A percentile compares a stretch with the other conserved stretches of the same genome.
Evolutionary conservation across 2,113 vertebrate species (phyloP).

Genomic region (Laticauda colubrina): DNA sequence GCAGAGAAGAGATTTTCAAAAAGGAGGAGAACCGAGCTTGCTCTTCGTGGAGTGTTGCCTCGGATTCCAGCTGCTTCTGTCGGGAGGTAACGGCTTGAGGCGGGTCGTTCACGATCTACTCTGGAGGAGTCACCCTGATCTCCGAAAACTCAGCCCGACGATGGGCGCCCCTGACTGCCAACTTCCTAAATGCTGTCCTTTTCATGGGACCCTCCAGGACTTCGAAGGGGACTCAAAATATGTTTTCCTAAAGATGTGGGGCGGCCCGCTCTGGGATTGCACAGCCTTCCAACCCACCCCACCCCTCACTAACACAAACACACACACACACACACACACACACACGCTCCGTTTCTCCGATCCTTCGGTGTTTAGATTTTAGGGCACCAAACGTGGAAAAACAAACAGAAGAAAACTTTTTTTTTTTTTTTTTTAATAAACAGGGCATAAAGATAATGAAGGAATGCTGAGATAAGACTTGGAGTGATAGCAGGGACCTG

Average conservation of each 20-base stretch:
- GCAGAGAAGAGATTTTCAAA: neutral
- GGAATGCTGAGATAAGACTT: conserved; percentile 71
- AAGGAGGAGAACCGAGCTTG: neutral
- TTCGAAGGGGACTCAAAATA: neutral
- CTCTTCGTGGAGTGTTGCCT: neutral
- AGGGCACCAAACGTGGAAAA: conserved; percentile 55
- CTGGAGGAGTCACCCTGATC: neutral
- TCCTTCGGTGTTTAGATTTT: conserved; percentile 59
- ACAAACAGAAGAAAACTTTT: conserved; percentile 62
- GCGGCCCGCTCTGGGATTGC: neutral
- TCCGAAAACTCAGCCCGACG: neutral
- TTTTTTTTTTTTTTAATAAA: no score
- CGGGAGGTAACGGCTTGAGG: neutral
- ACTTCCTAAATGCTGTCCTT: neutral
- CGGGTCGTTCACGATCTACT: neutral
- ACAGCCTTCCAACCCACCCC: no score
- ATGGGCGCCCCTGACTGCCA: neutral
- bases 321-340: no score
- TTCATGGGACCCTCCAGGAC: neutral
- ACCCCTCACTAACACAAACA: neutral
- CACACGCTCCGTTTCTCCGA: neutral
- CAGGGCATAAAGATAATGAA: conserved; percentile 65
- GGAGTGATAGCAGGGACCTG: conserved; percentile 41
- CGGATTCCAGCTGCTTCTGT: neutral
- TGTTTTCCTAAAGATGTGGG: neutral